Evolutionary conservation across 2,888 invertebrate species (phyloP).

Genomic region (Allacma fusca): DNA sequence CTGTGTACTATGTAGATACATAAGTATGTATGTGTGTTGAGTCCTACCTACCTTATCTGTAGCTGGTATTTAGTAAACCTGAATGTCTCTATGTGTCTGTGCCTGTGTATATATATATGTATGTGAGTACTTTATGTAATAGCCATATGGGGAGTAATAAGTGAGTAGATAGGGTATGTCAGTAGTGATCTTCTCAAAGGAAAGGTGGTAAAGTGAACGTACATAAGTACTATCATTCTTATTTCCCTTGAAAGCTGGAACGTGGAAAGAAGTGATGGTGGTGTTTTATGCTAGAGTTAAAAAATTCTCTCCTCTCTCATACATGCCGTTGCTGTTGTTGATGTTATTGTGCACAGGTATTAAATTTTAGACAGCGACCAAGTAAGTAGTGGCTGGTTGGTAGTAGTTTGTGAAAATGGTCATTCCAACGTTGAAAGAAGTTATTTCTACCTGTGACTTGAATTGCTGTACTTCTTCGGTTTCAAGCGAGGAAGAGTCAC

Average conservation of each 20-base stretch:
- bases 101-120: no score
- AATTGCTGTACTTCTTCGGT: conserved; percentile 44
- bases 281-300: conserved; percentile 17
- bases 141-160: no score
- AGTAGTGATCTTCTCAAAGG: no score
- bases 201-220: not conserved
- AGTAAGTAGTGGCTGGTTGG: not conserved
- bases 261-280: not conserved
- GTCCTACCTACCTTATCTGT: not conserved
- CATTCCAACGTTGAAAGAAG: conserved; percentile 36
- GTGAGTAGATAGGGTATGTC: no score
- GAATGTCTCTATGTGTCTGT: no score
- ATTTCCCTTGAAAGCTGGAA: conserved; percentile 18
- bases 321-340: not conserved
- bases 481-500: conserved; percentile 38
- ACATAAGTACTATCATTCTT: conserved; percentile 2
- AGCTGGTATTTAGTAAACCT: not conserved
- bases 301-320: not conserved
- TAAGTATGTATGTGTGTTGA: not conserved
- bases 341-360: conserved; percentile 23
- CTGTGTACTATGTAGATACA: not conserved
- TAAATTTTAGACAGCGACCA: conserved; percentile 14
- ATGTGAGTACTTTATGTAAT: no score
- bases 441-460: conserved; percentile 42
- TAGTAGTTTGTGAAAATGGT: conserved; percentile 43